These are phyloP conservation scores for Cyphomyrmex costatus DNA, from an alignment of 1,140 invertebrate species.

Conservation along the genomic window DNA sequence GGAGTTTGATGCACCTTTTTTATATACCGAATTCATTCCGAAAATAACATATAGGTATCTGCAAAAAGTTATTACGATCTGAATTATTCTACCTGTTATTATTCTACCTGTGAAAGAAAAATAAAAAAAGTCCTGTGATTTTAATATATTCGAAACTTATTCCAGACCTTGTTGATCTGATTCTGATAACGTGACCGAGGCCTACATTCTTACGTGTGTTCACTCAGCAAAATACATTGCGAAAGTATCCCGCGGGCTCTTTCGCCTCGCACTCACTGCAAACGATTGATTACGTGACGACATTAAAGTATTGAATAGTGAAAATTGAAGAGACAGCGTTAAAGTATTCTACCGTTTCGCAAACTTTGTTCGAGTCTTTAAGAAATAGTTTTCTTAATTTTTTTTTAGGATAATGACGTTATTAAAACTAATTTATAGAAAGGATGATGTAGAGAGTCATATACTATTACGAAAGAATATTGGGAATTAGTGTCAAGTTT, in stretches of 20 bases:
- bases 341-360: conserved; percentile 30
- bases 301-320: conserved; percentile 36
- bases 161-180: conserved; percentile 54
- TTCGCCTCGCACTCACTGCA: conserved; percentile 13
- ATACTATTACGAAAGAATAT: background rate
- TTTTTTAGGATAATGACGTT: background rate
- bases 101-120: background rate
- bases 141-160: conserved; percentile 8
- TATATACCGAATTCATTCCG: background rate
- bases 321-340: conserved; percentile 22
- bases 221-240: conserved; percentile 66
- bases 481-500: background rate
- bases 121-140: background rate
- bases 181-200: conserved; percentile 73
- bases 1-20: background rate
- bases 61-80: background rate
- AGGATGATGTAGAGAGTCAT: background rate
- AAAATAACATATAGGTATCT: background rate
- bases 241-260: conserved; percentile 60
- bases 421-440: conserved; percentile 10
- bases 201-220: conserved; percentile 75
- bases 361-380: conserved; percentile 20
- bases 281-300: conserved; percentile 31
- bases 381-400: background rate
- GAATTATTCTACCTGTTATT: background rate